Base-by-base conservation (phyloP, 37 sponge, comb jelly and placozoan species). In the Petrosia ficiformis region DNA sequence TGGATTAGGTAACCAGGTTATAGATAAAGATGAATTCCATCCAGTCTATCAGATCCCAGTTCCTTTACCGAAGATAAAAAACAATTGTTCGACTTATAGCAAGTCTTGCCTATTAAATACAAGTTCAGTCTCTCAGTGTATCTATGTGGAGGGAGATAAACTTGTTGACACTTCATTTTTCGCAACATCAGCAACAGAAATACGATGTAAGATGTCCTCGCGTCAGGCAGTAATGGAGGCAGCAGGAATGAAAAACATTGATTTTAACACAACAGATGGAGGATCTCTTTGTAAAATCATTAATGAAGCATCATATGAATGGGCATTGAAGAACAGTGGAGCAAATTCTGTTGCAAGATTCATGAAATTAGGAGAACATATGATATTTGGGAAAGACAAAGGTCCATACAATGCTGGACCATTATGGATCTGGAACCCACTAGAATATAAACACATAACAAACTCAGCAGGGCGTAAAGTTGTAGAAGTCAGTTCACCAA, bases 251-350 rank as follows among this genome's bases (percentile, higher is more conserved):
- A 59, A 39, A 31, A 74, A 81, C 38, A 86, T 86, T 0, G 76
- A 73, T 42, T 93, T 93, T 65, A 93, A 93, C 40, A 48, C n/a
- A 1, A 82, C 89, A 30, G 94, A 93, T 74, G 85, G 77, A n/a
- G 58, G 74, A 25, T 77, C 82, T 0, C 22, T 82, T 0, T 93
- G 94, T 65, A 71, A 71, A 42, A 40, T 34, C 24, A 85, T 93
- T 58, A 93, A 93, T 68, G 75, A 80, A 33, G 67, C 26, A 21
- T 60, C 86, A 0, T 88, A 79, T 40, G 68, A 80, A 21, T 87
- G 85, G 82, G 82, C 82, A 21, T 16, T 68, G 2, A 65, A 39
- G 2, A 39, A 68, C 26, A 40, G 89, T 54, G 79, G 44, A 36
- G 24, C 37, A 24, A 39, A 52, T 24, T 80, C 89, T 19, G 35